A percentile compares a stretch with the other conserved stretches of the same genome.
Evolutionary conservation across 2,888 invertebrate species (phyloP).

Genomic region (Gymnocheta viridis): DNA sequence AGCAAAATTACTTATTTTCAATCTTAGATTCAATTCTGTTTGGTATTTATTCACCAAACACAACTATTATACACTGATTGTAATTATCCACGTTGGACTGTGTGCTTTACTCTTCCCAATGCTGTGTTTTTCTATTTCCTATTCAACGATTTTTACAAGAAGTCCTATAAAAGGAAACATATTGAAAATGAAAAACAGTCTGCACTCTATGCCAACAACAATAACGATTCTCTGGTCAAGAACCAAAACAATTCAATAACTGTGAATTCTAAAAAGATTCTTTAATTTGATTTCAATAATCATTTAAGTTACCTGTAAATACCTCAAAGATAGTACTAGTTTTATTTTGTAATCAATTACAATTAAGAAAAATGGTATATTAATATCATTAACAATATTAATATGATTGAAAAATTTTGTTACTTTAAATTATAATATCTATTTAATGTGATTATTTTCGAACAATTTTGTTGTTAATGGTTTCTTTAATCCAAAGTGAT

Average conservation of each 20-base stretch:
- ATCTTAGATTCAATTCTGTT: slow-evolving; percentile 95
- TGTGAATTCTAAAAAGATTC: slow-evolving; percentile 33
- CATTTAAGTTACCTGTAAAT: slow-evolving; percentile 51
- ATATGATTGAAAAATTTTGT: too few relatives aligned
- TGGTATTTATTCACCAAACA: slow-evolving; percentile 92
- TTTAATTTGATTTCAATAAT: slow-evolving; percentile 29
- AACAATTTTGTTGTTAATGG: too few relatives aligned
- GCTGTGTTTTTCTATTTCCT: slow-evolving; percentile 96
- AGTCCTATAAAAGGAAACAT: slow-evolving; percentile 85
- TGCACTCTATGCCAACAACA: slow-evolving; percentile 70
- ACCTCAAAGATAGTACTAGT: slow-evolving; percentile 48
- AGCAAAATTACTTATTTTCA: not conserved
- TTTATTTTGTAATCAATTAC: slow-evolving; percentile 4
- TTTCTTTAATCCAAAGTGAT: too few relatives aligned
- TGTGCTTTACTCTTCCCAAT: slow-evolving; percentile 93
- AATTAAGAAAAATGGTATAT: not conserved
- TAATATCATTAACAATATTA: too few relatives aligned
- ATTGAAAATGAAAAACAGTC: slow-evolving; percentile 44
- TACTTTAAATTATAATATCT: too few relatives aligned
- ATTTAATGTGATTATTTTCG: too few relatives aligned
- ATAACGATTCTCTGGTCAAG: slow-evolving; percentile 76
- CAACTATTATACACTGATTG: slow-evolving; percentile 93
- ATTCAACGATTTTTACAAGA: slow-evolving; percentile 95
- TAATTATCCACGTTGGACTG: slow-evolving; percentile 92
- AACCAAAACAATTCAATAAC: slow-evolving; percentile 72